Evolutionary conservation across 2,113 vertebrate species (phyloP), one percentile per base, ranked within the genome.

Genomic region (Microcebus tavaratra): DNA sequence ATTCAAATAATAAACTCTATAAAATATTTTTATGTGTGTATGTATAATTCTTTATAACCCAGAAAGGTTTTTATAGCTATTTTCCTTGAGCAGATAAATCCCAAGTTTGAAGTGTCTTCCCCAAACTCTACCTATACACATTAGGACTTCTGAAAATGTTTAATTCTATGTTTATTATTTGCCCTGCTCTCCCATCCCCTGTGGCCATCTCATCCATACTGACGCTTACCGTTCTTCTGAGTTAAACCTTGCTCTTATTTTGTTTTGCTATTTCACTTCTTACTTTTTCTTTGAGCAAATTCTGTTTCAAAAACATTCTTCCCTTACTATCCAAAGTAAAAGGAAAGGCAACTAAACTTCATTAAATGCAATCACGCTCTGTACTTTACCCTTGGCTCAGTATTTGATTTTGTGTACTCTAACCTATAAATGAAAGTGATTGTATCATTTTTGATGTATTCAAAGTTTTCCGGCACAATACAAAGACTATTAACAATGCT

Each of bases 401-500:
- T 27, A 57, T 48, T 96, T 84, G 42, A 94, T 92, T 93, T 81
- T 63, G 45, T 50, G 42, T 1, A 70, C 17, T 36, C 34, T 88
- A 31, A 82, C 83, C 27, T 95, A 3, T 27, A 84, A 93, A 17
- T 65, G 50, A 63, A 88, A 93, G 29, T 61, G 13, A 80, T 3
- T 88, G 4, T 17, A 50, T 88, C 11, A n/a, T 57, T 93, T 92
- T 80, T 95, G 34, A 73, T 17, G 67, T 57, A 76, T 48, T 91
- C 86, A 63, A 23, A 34, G 29, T n/a, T 93, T 95, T 72, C 65
- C 50, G 5, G 59, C 57, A 94, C 21, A 89, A 88, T 65, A 25
- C 57, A 95, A 95, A 95, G 57, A 90, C 68, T 92, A 81, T 76
- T 59, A 67, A 90, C 55, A 86, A 75, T 17, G 79, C 50, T 75